Evolutionary conservation across 2,113 vertebrate species (phyloP).

Genomic region (Orycteropus afer): DNA sequence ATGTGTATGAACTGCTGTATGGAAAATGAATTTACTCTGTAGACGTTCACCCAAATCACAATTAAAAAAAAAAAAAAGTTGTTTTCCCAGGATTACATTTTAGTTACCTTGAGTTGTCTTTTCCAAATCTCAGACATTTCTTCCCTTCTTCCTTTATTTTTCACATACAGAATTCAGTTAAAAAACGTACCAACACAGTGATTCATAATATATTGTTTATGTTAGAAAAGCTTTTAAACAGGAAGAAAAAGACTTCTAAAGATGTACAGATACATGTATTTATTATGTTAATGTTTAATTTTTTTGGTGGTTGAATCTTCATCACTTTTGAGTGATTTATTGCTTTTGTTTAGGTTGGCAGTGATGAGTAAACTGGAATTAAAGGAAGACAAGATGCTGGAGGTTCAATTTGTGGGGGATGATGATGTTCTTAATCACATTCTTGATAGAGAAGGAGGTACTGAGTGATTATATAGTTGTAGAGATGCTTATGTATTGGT

Average conservation of each 20-base stretch:
- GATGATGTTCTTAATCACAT: constrained; percentile 95
- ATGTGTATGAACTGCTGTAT: too few relatives aligned
- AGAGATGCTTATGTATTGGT: background rate
- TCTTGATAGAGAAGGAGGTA: constrained; percentile 92
- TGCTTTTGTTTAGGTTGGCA: constrained; percentile 61
- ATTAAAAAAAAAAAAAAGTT: background rate
- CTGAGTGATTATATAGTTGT: background rate
- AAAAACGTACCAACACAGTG: background rate
- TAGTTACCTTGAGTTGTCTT: background rate
- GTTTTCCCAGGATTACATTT: constrained; percentile 21
- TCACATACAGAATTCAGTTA: constrained; percentile 50
- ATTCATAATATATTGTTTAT: background rate
- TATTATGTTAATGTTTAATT: constrained; percentile 41
- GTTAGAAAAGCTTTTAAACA: background rate
- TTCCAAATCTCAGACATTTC: background rate
- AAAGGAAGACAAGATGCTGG: constrained; percentile 72
- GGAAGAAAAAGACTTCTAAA: background rate
- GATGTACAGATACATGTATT: constrained; percentile 15
- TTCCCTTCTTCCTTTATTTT: background rate
- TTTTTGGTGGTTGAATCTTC: constrained; percentile 44
- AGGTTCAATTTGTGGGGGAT: constrained; percentile 93
- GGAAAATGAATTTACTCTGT: too few relatives aligned
- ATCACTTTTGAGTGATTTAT: constrained; percentile 22
- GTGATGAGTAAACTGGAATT: constrained; percentile 85
- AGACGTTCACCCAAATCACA: too few relatives aligned